Base-by-base conservation (phyloP, 2,797 vertebrate genomes). In the Coregonus ussuriensis region DNA sequence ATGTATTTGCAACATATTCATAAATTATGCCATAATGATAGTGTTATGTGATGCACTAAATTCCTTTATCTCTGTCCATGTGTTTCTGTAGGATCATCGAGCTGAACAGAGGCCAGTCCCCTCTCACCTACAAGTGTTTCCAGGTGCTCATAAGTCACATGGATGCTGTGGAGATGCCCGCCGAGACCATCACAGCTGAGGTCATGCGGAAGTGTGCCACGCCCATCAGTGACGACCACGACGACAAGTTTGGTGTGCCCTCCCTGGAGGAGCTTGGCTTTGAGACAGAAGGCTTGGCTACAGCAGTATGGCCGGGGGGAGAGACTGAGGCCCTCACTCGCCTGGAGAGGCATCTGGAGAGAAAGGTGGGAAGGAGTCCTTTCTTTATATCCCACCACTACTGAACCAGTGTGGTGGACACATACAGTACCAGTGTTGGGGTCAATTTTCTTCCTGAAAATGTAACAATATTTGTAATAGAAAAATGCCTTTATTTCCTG, bases 211-310 rank as follows among this genome's bases (percentile, higher is more conserved):
- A 94, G 75, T 99, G 97, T 76, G 72, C 80, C 0, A 98, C 97
- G 37, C 96, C 97, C 18, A 86, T 99, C 81, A 95, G 93, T 15
- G 97, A 99, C 18, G 97, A 99, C 87, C 98, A 99, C 0, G 97
- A 99, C 0, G 97, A 99, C 80, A 98, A 96, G 86, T 99, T 98
- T 0, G 97, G 98, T 1, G 98, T 99, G 31, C 98, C 98, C 0
- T 97, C 98, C 0, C 90, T 99, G 79, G 98, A 99, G 90, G 98
- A 99, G 88, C 91, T 99, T n/a, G 98, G 97, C 80, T 99, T 98
- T 90, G 96, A 99, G 86, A 98, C 95, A 0, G 96, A 98, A 73
- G 96, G 96, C 6, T 87, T 98, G 75, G 87, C 91, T 79, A 95
- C 96, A 79, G 96, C 97, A 15, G 96, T 97, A 0, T 98, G 98